Conservation (phyloP, 2,797 vertebrate species). For the Tangara arthus region DNA sequence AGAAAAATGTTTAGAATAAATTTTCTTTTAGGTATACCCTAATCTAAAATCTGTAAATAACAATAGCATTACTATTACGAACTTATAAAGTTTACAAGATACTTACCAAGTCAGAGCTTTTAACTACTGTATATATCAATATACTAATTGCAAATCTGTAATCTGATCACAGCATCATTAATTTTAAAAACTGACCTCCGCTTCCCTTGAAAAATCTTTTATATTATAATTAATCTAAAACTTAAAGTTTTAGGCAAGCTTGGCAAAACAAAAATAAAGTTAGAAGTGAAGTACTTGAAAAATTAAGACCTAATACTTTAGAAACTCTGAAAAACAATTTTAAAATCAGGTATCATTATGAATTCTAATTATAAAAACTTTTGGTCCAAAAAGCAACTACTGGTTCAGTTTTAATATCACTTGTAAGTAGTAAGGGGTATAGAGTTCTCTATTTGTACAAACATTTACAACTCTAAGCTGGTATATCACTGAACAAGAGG, state of each 20-base stretch:
- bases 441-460: background rate
- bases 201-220: background rate
- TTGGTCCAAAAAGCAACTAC: background rate
- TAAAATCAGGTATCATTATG: background rate
- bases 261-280: background rate
- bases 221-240: background rate
- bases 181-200: background rate
- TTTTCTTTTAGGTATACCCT: background rate
- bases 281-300: background rate
- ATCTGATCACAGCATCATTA: background rate
- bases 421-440: background rate
- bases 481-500: background rate
- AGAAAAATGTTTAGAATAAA: background rate
- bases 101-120: background rate
- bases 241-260: background rate
- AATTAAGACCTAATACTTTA: background rate
- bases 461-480: background rate
- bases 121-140: background rate
- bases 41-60: background rate
- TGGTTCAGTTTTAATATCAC: background rate
- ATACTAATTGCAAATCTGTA: background rate
- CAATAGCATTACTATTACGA: background rate
- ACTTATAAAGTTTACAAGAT: background rate
- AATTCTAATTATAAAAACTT: background rate
- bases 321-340: background rate